phyloP scores from a whole-genome alignment of 2,797 vertebrate species.

The Sebastes matsubarae region DNA sequence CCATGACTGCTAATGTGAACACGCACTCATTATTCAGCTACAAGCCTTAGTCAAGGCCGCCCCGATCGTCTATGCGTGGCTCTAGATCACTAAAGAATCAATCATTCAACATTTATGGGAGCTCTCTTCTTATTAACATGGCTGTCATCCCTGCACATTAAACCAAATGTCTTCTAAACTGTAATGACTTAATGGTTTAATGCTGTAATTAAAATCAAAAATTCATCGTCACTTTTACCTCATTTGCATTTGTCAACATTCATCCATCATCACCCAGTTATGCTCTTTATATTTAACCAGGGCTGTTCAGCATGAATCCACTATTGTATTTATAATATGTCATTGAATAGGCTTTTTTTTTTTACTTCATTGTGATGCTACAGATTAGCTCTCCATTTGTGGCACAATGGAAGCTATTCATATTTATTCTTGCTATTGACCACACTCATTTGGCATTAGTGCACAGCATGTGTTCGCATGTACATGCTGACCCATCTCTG shows the following conservation, averaged over 20 bases:
- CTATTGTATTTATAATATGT: not conserved
- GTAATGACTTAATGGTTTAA: conserved; percentile 56
- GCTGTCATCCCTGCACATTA: conserved; percentile 21
- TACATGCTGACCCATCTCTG: conserved; percentile 70
- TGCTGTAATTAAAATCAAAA: conserved; percentile 43
- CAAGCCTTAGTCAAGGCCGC: conserved; percentile 16
- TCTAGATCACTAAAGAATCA: conserved; percentile 21
- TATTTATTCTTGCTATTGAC: conserved; percentile 44
- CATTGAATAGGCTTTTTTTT: not conserved
- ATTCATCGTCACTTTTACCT: conserved; percentile 25
- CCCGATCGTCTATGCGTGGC: conserved; percentile 18
- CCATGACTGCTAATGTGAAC: conserved; percentile 17
- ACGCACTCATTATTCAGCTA: conserved; percentile 24
- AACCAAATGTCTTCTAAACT: conserved; percentile 25
- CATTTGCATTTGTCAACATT: conserved; percentile 44
- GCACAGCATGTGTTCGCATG: conserved; percentile 39
- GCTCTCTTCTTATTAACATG: conserved; percentile 36
- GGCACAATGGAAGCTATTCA: conserved; percentile 18
- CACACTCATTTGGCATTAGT: conserved; percentile 48
- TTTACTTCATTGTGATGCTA: not conserved
- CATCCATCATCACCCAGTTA: conserved; percentile 3
- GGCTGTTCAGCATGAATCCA: not conserved
- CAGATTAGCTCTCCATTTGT: not conserved
- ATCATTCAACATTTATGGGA: conserved; percentile 38
- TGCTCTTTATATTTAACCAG: conserved; percentile 5